Percentiles rank a stretch among this genome's conserved stretches.
phyloP scores from a whole-genome alignment of 1,140 invertebrate genomes.

The Lordiphosa stackelbergi region DNA sequence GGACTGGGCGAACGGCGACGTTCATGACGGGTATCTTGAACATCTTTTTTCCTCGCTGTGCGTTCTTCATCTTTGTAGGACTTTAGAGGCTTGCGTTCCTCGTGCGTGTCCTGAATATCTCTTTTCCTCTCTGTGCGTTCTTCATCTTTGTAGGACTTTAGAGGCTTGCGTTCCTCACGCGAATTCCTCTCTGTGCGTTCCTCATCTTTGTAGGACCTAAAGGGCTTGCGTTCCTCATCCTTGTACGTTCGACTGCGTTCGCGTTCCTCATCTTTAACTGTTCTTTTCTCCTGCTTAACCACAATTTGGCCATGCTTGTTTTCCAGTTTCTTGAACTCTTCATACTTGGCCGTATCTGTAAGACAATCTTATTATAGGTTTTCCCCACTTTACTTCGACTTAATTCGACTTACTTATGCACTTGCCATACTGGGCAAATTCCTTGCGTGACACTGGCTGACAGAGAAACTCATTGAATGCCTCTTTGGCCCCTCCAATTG shows the following conservation, averaged over 20 bases:
- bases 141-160: slow-evolving; percentile 3
- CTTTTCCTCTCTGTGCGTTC: too few relatives aligned
- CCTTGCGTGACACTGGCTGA: slow-evolving; percentile 85
- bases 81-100: slow-evolving; percentile 17
- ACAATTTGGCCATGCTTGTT: slow-evolving; percentile 69
- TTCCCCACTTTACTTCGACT: neutral
- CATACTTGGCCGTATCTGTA: slow-evolving; percentile 83
- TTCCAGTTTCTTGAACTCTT: slow-evolving; percentile 82
- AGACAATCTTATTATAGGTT: slow-evolving; percentile 20
- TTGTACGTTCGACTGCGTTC: slow-evolving; percentile 15
- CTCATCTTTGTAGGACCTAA: slow-evolving; percentile 3
- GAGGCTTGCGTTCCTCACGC: slow-evolving; percentile 11
- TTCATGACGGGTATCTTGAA: neutral
- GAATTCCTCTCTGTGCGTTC: too few relatives aligned
- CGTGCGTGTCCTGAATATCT: too few relatives aligned
- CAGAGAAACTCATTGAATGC: slow-evolving; percentile 88
- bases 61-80: neutral
- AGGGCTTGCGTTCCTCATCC: slow-evolving; percentile 33
- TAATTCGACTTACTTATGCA: slow-evolving; percentile 83
- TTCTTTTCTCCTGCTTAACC: slow-evolving; percentile 44
- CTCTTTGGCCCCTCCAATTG: slow-evolving; percentile 83
- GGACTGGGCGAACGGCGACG: slow-evolving; percentile 26
- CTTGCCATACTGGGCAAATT: slow-evolving; percentile 89
- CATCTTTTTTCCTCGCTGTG: slow-evolving; percentile 10
- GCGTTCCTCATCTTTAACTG: slow-evolving; percentile 9